These are phyloP conservation scores for Sterna hirundo DNA, from an alignment of 2,113 vertebrate genomes.

Conservation along the genomic window DNA sequence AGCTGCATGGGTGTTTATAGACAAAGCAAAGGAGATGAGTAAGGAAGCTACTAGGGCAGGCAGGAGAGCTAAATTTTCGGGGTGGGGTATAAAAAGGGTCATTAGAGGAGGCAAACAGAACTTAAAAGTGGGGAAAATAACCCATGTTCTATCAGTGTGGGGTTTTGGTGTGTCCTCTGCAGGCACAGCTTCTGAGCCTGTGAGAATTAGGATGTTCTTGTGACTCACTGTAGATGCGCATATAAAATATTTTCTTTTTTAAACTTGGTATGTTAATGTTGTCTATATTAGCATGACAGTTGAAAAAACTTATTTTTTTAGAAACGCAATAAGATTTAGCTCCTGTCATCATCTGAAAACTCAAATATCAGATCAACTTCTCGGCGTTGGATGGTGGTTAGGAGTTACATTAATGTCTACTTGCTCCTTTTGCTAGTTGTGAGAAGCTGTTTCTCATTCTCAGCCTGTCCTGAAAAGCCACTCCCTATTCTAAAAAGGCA, in stretches of 20 bases:
- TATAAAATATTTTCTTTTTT: background rate
- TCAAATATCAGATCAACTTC: background rate
- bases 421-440: background rate
- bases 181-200: background rate
- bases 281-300: background rate
- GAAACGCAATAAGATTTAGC: background rate
- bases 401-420: background rate
- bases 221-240: background rate
- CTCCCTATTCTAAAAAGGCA: background rate
- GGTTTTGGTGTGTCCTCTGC: background rate
- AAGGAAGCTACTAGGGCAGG: background rate
- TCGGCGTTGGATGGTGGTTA: background rate
- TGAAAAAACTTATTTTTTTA: background rate
- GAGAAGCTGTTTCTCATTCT: background rate
- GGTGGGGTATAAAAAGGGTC: background rate
- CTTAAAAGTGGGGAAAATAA: background rate
- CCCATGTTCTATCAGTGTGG: accelerated
- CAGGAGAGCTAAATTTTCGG: background rate
- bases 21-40: background rate
- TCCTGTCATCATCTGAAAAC: background rate
- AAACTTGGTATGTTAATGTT: background rate
- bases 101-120: background rate
- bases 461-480: background rate
- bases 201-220: background rate
- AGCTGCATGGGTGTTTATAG: background rate